phyloP scores from a whole-genome alignment of 1,140 invertebrate species.

The Drosophila setifemur region DNA sequence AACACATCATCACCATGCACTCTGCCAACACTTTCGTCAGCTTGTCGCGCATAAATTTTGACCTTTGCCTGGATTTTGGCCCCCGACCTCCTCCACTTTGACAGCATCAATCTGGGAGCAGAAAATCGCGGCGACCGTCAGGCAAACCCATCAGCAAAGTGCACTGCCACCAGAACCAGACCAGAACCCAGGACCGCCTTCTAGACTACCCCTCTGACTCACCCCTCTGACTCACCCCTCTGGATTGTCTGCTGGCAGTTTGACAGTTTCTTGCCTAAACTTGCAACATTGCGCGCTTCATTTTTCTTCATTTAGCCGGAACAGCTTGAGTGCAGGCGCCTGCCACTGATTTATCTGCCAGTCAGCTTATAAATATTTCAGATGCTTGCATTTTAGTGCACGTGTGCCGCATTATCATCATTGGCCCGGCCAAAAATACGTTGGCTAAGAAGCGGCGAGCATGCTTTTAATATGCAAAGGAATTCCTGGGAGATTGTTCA shows the following conservation, averaged over 20 bases:
- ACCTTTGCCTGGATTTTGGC: slow-evolving; percentile 46
- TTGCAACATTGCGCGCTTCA: slow-evolving; percentile 38
- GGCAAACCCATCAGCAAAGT: slow-evolving; percentile 67
- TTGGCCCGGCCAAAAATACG: slow-evolving; percentile 8
- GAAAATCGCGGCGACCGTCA: neutral
- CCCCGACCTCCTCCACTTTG: slow-evolving; percentile 11
- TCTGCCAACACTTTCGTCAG: slow-evolving; percentile 65
- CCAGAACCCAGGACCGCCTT: neutral
- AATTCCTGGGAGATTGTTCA: slow-evolving; percentile 33
- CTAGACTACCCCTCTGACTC: too few relatives aligned
- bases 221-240: too few relatives aligned
- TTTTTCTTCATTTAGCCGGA: slow-evolving; percentile 74
- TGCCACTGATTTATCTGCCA: slow-evolving; percentile 67
- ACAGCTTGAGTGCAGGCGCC: slow-evolving; percentile 50
- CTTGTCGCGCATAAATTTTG: slow-evolving; percentile 59
- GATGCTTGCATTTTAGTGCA: slow-evolving; percentile 76
- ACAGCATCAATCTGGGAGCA: slow-evolving; percentile 57
- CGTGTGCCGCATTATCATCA: slow-evolving; percentile 75
- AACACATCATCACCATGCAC: slow-evolving; percentile 64
- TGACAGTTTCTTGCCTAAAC: slow-evolving; percentile 50
- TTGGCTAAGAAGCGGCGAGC: slow-evolving; percentile 3
- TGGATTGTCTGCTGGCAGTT: slow-evolving; percentile 25
- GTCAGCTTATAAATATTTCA: slow-evolving; percentile 76
- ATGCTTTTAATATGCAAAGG: slow-evolving; percentile 58
- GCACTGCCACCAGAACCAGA: slow-evolving; percentile 10